Evolutionary conservation across 2,888 invertebrate species (phyloP).

Genomic region (Ormyrus thymus): DNA sequence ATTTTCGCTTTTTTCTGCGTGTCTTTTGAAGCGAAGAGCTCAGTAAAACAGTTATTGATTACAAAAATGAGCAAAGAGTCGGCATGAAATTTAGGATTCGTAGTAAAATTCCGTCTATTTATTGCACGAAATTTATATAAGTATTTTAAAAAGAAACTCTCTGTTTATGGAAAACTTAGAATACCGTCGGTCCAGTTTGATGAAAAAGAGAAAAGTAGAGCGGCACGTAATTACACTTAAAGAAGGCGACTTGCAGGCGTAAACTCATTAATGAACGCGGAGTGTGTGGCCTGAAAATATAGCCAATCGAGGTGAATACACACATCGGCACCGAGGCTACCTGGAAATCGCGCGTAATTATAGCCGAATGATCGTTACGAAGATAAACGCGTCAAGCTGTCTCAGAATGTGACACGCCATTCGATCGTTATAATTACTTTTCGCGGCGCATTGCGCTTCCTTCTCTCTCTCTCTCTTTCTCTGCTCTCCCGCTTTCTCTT

Average conservation of each 20-base stretch:
- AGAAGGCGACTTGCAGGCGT: not conserved
- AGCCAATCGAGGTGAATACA: slow-evolving; percentile 59
- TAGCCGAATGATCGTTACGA: slow-evolving; percentile 35
- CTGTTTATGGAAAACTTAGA: no score
- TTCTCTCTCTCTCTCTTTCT: not conserved
- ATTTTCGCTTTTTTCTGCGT: slow-evolving; percentile 23
- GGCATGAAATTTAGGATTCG: no score
- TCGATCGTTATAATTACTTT: slow-evolving; percentile 53
- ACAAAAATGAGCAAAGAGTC: no score
- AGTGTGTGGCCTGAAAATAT: slow-evolving; percentile 60
- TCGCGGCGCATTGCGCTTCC: slow-evolving; percentile 14
- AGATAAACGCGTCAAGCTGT: slow-evolving; percentile 51
- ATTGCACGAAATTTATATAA: no score
- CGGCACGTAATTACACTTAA: no score
- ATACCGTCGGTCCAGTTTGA: no score
- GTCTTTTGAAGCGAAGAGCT: no score
- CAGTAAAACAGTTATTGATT: no score
- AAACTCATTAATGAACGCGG: slow-evolving; percentile 62
- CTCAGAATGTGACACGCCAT: slow-evolving; percentile 42
- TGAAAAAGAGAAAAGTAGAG: no score
- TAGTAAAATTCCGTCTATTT: no score
- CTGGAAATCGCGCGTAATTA: slow-evolving; percentile 49
- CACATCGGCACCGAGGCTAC: not conserved
- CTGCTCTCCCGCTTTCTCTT: no score
- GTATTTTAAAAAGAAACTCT: no score